Conservation (phyloP, 1,140 invertebrate genomes). For the Drosophila parabipectinata region DNA sequence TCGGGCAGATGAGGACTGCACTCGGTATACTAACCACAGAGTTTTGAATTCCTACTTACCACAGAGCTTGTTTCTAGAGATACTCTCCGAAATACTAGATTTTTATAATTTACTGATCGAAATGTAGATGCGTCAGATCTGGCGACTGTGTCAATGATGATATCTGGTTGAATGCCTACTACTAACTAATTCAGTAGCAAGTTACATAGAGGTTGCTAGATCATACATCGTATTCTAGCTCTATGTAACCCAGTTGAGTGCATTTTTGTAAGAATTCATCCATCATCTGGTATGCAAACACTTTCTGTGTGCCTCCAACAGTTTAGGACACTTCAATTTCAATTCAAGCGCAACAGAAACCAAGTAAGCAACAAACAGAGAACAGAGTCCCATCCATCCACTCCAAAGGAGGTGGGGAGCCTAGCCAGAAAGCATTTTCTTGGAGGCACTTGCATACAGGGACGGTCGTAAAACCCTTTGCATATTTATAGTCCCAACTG, state of each 20-base stretch:
- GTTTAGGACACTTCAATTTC: conserved; percentile 40
- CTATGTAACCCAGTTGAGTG: too few relatives aligned
- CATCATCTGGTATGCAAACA: conserved; percentile 41
- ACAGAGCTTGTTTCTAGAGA: conserved; percentile 10
- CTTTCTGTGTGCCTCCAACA: conserved; percentile 17
- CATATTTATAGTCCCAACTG: conserved; percentile 72
- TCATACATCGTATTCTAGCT: neutral
- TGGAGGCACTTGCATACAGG: conserved; percentile 38
- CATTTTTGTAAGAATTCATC: neutral
- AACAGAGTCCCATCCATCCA: conserved; percentile 29
- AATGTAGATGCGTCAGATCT: conserved; percentile 31
- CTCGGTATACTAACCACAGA: too few relatives aligned
- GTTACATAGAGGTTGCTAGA: neutral
- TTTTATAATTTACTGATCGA: conserved; percentile 58
- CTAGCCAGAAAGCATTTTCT: conserved; percentile 31
- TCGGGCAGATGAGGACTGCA: neutral
- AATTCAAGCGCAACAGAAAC: conserved; percentile 48
- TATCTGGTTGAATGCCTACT: conserved; percentile 21
- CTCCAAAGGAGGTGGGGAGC: neutral
- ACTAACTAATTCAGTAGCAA: neutral
- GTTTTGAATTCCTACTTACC: conserved; percentile 3
- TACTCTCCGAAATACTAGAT: conserved; percentile 36
- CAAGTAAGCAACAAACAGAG: conserved; percentile 38
- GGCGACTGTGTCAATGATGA: conserved; percentile 15
- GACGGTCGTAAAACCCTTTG: conserved; percentile 50